Evolutionary conservation across 2,888 invertebrate genomes (phyloP).

Genomic region (Nemotelus pantherinus): DNA sequence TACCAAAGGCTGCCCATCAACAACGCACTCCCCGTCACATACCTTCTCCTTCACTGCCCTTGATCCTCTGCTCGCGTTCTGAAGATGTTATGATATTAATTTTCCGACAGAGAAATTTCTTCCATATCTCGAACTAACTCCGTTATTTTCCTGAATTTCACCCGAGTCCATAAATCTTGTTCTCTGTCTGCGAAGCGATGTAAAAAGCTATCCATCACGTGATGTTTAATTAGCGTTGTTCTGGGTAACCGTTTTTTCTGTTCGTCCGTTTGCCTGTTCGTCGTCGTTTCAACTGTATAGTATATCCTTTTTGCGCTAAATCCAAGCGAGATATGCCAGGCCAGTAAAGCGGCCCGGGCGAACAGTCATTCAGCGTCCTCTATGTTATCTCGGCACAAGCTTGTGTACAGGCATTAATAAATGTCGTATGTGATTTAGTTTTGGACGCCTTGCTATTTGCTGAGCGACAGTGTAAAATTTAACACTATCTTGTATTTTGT

Average conservation of each 20-base stretch:
- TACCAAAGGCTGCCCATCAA: no score
- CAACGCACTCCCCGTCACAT: not conserved
- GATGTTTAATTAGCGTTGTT: conserved; percentile 44
- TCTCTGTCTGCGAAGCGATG: conserved; percentile 18
- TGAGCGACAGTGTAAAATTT: conserved; percentile 22
- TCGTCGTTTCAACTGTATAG: not conserved
- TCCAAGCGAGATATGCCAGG: not conserved
- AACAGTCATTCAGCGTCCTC: not conserved
- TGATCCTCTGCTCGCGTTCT: not conserved
- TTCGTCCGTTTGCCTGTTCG: not conserved
- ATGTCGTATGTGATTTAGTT: conserved; percentile 43
- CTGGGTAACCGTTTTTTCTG: conserved; percentile 40
- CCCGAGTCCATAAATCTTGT: conserved; percentile 41
- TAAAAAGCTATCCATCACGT: conserved; percentile 44
- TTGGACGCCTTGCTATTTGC: not conserved
- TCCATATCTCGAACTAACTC: conserved; percentile 26
- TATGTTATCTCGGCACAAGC: conserved; percentile 8
- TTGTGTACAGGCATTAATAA: conserved; percentile 38
- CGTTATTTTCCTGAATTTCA: conserved; percentile 28
- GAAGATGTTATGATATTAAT: conserved; percentile 33
- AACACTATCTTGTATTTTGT: not conserved
- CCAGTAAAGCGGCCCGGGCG: not conserved
- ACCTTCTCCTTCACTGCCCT: not conserved
- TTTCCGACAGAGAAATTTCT: conserved; percentile 32
- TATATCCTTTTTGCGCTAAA: conserved; percentile 18